Evolutionary conservation across 2,888 invertebrate genomes (phyloP).

Genomic region (Chydorus sphaericus): DNA sequence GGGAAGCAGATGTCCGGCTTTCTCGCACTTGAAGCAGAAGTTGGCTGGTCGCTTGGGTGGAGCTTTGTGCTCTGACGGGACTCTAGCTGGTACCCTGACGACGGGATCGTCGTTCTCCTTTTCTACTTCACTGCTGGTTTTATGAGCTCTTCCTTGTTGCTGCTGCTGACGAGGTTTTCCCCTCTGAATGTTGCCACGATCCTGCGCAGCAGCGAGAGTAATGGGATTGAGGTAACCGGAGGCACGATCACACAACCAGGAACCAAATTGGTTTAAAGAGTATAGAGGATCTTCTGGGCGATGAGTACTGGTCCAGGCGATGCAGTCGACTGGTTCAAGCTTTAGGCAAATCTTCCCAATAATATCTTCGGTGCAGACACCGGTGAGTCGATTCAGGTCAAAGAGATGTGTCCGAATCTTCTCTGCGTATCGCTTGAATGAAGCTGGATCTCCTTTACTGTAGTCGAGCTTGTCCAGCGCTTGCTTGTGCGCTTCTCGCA

Average conservation of each 20-base stretch:
- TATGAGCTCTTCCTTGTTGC: background rate
- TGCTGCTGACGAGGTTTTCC: background rate
- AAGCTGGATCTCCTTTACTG: background rate
- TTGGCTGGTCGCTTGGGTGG: background rate
- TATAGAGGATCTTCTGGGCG: background rate
- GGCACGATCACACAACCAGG: background rate
- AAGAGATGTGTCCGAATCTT: slow-evolving; percentile 5
- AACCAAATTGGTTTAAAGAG: background rate
- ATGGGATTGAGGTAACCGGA: background rate
- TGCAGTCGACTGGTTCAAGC: background rate
- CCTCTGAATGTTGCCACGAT: background rate
- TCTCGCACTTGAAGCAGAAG: background rate
- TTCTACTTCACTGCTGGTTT: too few relatives aligned
- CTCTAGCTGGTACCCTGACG: too few relatives aligned
- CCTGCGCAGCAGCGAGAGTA: background rate
- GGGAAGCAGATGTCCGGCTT: background rate
- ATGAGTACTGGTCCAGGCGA: background rate
- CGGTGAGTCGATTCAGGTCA: background rate
- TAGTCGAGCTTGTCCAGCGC: slow-evolving; percentile 3
- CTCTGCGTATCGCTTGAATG: background rate
- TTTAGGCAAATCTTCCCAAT: background rate
- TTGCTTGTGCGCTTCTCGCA: slow-evolving; percentile 4
- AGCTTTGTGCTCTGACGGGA: too few relatives aligned
- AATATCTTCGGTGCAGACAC: background rate
- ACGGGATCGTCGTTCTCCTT: too few relatives aligned